Evolutionary conservation across 2,113 vertebrate genomes (phyloP).

Genomic region (Nesogale talazaci): DNA sequence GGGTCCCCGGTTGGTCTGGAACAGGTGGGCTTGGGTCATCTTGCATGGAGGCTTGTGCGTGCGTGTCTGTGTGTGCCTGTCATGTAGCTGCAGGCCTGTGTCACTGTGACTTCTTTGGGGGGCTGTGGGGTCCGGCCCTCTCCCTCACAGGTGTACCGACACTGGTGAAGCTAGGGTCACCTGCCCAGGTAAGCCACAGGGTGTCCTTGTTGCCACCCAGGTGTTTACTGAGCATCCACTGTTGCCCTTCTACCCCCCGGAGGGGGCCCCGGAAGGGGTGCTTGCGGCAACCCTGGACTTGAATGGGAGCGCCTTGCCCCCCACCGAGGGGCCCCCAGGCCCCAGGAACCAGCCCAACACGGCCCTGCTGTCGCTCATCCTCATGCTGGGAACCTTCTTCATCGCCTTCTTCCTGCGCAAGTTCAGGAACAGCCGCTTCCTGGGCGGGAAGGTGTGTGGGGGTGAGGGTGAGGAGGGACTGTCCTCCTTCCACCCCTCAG

Average conservation of each 20-base stretch:
- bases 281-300: conserved; percentile 50
- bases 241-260: conserved; percentile 90
- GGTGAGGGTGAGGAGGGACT: neutral
- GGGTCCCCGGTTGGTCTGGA: neutral
- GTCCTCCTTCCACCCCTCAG: accelerated
- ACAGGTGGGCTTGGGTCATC: neutral
- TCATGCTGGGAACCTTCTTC: conserved; percentile 98
- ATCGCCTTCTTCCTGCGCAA: conserved; percentile 98
- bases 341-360: conserved; percentile 96
- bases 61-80: neutral
- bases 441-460: conserved; percentile 93
- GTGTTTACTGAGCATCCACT: conserved; percentile 97
- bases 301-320: conserved; percentile 78
- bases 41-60: neutral
- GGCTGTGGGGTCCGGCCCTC: neutral
- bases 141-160: conserved; percentile 79
- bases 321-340: conserved; percentile 67
- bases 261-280: neutral
- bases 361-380: conserved; percentile 96
- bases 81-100: neutral
- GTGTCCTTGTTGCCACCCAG: conserved; percentile 79
- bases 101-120: neutral
- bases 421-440: conserved; percentile 97
- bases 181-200: conserved; percentile 31
- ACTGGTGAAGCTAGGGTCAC: conserved; percentile 19